Percentiles rank a stretch among this genome's conserved stretches.
Conservation (phyloP, 2,113 vertebrate species). For the Paramormyrops kingsleyae region DNA sequence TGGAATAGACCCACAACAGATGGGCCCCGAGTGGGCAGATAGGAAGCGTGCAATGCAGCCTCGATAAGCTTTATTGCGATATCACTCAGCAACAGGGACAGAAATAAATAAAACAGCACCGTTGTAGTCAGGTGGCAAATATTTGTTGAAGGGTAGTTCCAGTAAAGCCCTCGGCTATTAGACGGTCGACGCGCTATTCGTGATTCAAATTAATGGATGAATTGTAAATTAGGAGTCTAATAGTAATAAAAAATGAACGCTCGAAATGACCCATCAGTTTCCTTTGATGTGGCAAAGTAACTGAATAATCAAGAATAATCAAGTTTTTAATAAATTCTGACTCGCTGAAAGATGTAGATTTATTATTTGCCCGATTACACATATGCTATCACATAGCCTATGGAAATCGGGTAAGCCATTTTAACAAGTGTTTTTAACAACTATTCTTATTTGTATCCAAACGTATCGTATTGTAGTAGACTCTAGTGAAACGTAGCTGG, state of each 20-base stretch:
- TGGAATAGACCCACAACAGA: slow-evolving; percentile 37
- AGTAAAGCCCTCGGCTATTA: slow-evolving; percentile 25
- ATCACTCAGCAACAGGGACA: slow-evolving; percentile 48
- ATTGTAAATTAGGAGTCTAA: background rate
- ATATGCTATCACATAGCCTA: background rate
- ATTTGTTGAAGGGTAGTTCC: slow-evolving; percentile 36
- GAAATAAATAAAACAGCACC: slow-evolving; percentile 7
- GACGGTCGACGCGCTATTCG: background rate
- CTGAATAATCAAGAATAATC: background rate
- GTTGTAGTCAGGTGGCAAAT: slow-evolving; percentile 52
- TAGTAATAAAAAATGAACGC: background rate
- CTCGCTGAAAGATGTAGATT: background rate
- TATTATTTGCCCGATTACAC: background rate
- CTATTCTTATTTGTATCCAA: background rate
- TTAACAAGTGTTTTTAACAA: background rate
- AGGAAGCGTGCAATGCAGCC: background rate
- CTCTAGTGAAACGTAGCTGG: background rate
- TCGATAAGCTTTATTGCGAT: slow-evolving; percentile 52
- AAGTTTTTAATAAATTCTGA: background rate
- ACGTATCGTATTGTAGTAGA: background rate
- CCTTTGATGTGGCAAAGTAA: background rate
- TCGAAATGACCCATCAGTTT: background rate
- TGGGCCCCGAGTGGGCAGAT: slow-evolving; percentile 42
- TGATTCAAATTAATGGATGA: slow-evolving; percentile 24
- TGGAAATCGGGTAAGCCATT: background rate